Conservation (phyloP, 1,140 invertebrate species). For the Drosophila ananassae region DNA sequence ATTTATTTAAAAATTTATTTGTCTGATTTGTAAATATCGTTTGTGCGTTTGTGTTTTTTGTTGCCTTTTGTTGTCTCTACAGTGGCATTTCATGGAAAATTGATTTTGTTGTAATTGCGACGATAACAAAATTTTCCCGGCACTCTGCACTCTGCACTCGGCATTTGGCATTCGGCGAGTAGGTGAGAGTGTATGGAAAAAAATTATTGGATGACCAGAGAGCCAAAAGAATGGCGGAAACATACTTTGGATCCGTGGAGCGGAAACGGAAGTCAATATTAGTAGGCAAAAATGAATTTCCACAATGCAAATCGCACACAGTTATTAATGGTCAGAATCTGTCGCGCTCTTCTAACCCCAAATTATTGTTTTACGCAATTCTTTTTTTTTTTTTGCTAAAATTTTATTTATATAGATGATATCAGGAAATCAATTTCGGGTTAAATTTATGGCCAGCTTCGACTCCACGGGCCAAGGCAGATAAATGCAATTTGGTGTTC, state of each 20-base stretch:
- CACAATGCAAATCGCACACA: conserved; percentile 51
- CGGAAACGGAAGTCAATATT: conserved; percentile 80
- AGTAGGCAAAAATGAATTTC: conserved; percentile 72
- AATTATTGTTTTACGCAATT: conserved; percentile 22
- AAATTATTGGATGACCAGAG: conserved; percentile 27
- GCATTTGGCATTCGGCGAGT: conserved; percentile 13
- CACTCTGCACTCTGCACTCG: not conserved
- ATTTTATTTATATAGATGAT: conserved; percentile 61
- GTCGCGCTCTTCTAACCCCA: conserved; percentile 33
- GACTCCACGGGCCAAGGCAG: conserved; percentile 22
- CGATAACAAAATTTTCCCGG: conserved; percentile 66
- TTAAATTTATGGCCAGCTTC: conserved; percentile 59
- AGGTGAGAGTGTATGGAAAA: conserved; percentile 10
- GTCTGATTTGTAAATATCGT: conserved; percentile 69
- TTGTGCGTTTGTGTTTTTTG: conserved; percentile 18
- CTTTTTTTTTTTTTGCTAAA: conserved; percentile 10
- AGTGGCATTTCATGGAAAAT: conserved; percentile 59
- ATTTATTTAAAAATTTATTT: conserved; percentile 79
- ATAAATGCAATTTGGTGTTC: conserved; percentile 39
- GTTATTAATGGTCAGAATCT: conserved; percentile 73
- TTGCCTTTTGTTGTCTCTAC: conserved; percentile 21
- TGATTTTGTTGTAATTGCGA: conserved; percentile 53
- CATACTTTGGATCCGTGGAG: conserved; percentile 56
- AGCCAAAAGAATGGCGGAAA: conserved; percentile 54
- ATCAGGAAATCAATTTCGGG: conserved; percentile 70